Base-by-base conservation (phyloP, 2,797 vertebrate genomes). In the Hydrocynus forskahlii region DNA sequence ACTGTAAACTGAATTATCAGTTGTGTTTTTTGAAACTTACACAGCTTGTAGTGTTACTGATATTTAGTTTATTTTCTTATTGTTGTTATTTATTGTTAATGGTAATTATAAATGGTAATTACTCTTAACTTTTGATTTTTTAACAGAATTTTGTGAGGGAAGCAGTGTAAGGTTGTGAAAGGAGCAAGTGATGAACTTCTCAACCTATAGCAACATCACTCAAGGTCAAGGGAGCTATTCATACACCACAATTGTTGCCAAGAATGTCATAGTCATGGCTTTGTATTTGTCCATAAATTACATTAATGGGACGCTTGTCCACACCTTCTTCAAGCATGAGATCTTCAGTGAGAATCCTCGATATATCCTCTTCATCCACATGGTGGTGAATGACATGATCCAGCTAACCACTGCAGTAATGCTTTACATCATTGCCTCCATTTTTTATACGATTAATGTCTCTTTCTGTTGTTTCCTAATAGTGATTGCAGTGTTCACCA, bases 371-470 rank as follows among this genome's bases (percentile, higher is more conserved):
- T n/a, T n/a, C n/a, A 93, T 93, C 88, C 93, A 94, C 87, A 93
- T 94, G 93, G 93, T 94, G 75, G 84, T 94, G 40, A 94, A 92
- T 2, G 93, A 94, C 2, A 90, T 75, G 75, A 40, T 94, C 35
- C 92, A 93, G 87, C 91, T 94, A 77, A 92, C 89, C 6, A 4
- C 91, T 79, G 79, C 79, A 0, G 91, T 94, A 0, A 87, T 93
- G 1, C 60, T 92, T 71, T 87, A 89, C 1, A 0, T 94, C 48
- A 86, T 93, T 48, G 93, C 92, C 87, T 94, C 93, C 83, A 73
- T 89, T 40, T 72, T 93, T 72, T 92, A 90, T 81, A 87, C 71
- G 60, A 88, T 94, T 25, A 93, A 93, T 0, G 90, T 93, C 9
- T 87, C 92, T 0, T 85, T 92, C 64, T 94, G 94, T 83, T 92